Evolutionary conservation across 1,140 invertebrate species (phyloP), one percentile per base, ranked within the genome.

Genomic region (Heliothis subflexa): DNA sequence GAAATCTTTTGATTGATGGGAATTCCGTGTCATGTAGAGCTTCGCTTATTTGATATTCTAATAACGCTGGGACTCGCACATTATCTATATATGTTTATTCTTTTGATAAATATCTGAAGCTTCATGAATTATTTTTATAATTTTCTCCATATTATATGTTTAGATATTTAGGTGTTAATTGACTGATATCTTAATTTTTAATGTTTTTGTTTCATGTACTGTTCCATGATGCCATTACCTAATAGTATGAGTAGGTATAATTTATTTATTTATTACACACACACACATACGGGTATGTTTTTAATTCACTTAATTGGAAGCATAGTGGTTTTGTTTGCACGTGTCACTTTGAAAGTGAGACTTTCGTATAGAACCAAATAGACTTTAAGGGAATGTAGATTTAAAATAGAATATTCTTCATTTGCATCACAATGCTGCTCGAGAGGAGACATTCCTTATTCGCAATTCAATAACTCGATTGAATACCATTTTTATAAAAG

Each of bases 151-250:
- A 59, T n/a, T 74, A 40, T 76, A 50, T 77, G 47, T 33, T 33
- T 64, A 33, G 55, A 59, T 74, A 74, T 68, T 50, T 59, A 61
- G 40, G 66, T 80, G 73, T 80, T 52, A 11, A 57, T 14, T 71
- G 66, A 80, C 12, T 55, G 66, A 80, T 66, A 77, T 77, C 82
- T 83, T 85, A 81, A 85, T 82, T 87, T 85, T 64, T 64, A 61
- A 52, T 64, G 72, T 85, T 85, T 92, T 91, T 92, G 91, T 92
- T 92, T 91, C 91, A 93, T 93, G 91, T 93, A 93, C 90, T 83
- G 81, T 84, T 80, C 86, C 84, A 84, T 90, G 90, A 91, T 84
- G 88, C 78, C 87, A 86, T 83, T 66, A 64, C 55, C 55, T 81
- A 79, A 83, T 91, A 90, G 89, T 90, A 90, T 93, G 86, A 90